Evolutionary conservation across 2,797 vertebrate species (phyloP), one percentile per base, ranked within the genome.

Genomic region (Acanthurus leucopareius): DNA sequence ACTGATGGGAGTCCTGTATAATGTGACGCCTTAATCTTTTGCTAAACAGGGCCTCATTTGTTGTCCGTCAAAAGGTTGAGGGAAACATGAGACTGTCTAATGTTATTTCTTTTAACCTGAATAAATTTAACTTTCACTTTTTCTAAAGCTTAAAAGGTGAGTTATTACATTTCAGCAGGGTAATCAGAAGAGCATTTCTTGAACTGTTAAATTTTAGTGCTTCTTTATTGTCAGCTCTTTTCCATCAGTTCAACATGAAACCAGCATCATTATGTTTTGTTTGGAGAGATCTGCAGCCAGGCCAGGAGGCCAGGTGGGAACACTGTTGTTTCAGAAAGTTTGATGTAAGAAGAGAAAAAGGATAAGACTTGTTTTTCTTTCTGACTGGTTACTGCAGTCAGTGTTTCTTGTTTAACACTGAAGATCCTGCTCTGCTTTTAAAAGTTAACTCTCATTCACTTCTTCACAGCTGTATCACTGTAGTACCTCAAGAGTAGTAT

Each of bases 41-140:
- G 32, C n/a, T n/a, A 8, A 54, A 82, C 75, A 85, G 73, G 28
- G 49, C 58, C 70, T 64, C 3, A 6, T 44, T 85, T 80, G 72
- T 85, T 64, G 28, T 64, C 22, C 60, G 11, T 71, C 73, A 32
- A 67, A 77, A 73, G 71, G 60, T 80, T 82, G 35, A 62, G 57
- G 48, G 76, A 82, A 80, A 79, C 69, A 70, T 63, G 57, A 80
- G 52, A 53, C 45, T 57, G 38, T 51, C 28, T 5, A 54, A 10
- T 62, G 54, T 65, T 19, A 48, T 63, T 64, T 67, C 40, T 5
- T 52, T 13, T n/a, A 64, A 60, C 13, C 19, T 19, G 49, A 66
- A 59, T 71, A 42, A 53, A 42, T 22, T 84, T 59, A 52, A 51
- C 64, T 62, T 35, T 10, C 5, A 16, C 15, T 11, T n/a, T 65